Evolutionary conservation across 2,888 invertebrate species (phyloP), one percentile per base, ranked within the genome.

Genomic region (Nebria salina): DNA sequence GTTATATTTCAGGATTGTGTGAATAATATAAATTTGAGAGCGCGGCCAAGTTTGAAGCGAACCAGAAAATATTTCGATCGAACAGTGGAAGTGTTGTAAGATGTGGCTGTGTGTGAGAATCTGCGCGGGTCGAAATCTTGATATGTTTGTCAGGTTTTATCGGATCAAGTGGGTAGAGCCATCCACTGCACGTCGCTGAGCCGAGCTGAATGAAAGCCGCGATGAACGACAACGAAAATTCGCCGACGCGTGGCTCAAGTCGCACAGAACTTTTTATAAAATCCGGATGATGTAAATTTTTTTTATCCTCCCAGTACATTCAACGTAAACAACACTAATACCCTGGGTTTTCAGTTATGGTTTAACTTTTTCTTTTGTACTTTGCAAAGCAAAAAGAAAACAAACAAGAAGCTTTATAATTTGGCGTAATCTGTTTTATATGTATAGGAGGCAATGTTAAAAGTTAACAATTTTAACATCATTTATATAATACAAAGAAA

Each of bases 81-180:
- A 34, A 54, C 13, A 2, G 2, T 54, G 54, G 54, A 54, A 8
- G 7, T 54, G 54, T 54, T 13, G 54, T 54, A 5, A 4, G 34
- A 20, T 34, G 34, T 34, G 34, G 2, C 4, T 34, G 65, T 65
- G 65, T 65, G n/a, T n/a, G 15, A 4, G 26, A 68, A 26, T 9
- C 68, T 68, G 20, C 5, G 65, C 42, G 64, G 54, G 64, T 15
- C 73, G 73, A 78, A 86, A 87, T 87, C 87, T 87, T 87, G 87
- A 87, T 87, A 87, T 87, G 87, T 87, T 87, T 87, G 87, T 87
- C 87, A 87, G 87, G 87, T 87, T 87, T 87, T 87, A 87, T 87
- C 86, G 87, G 87, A 87, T 87, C 87, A 87, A 87, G 87, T 86
- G 86, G 86, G 86, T 85, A 83, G 85, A 25, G 68, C 68, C 68